Percentiles rank a stretch among this genome's conserved stretches.
Conservation (phyloP, 2,888 invertebrate species). For the Emmelina monodactyla region DNA sequence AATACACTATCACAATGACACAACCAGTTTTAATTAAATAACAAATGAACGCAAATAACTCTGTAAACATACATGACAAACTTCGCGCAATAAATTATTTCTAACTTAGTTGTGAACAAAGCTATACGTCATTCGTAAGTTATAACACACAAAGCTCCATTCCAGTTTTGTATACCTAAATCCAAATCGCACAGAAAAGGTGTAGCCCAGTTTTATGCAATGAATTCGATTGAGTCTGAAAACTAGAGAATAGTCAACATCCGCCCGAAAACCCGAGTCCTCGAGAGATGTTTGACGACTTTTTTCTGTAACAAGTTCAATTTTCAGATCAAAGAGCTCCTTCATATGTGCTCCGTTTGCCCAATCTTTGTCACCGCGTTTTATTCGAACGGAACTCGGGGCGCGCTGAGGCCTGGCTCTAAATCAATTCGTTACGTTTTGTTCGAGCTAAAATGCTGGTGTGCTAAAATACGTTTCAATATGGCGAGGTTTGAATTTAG, state of each 20-base stretch:
- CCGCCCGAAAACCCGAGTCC: constrained; percentile 2
- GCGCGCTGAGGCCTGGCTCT: background rate
- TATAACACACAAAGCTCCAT: background rate
- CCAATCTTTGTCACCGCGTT: constrained; percentile 21
- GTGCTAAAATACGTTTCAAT: background rate
- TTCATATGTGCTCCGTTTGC: constrained; percentile 19
- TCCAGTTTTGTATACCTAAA: background rate
- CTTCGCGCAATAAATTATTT: too few relatives aligned
- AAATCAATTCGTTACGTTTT: background rate
- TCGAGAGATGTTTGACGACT: constrained; percentile 18
- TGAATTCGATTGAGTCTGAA: background rate
- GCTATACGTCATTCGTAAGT: too few relatives aligned
- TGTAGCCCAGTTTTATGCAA: background rate
- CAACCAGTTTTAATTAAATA: background rate
- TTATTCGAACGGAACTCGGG: constrained; percentile 18
- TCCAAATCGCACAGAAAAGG: background rate
- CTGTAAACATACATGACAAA: too few relatives aligned
- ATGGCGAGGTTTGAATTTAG: background rate
- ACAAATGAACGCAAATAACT: too few relatives aligned
- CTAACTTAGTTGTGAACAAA: too few relatives aligned
- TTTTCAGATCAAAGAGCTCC: constrained; percentile 25
- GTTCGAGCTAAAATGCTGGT: background rate
- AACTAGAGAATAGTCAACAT: constrained; percentile 7
- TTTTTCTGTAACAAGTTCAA: constrained; percentile 27
- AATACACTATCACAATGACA: background rate